These are phyloP conservation scores for Papilio xuthus DNA, from an alignment of 1,140 invertebrate species.

Conservation along the genomic window DNA sequence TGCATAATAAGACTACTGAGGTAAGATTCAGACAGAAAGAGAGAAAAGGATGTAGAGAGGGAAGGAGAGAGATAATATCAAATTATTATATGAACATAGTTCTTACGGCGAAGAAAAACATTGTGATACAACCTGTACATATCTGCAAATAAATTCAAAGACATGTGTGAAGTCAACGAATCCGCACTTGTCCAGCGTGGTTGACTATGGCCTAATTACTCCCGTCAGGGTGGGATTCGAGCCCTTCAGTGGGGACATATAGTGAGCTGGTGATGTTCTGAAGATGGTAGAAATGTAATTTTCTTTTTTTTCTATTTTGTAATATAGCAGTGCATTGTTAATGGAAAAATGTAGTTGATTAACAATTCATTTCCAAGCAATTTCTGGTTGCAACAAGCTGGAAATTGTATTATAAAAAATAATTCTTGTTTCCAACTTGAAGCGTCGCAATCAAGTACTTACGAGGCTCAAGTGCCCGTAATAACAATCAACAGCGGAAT, in stretches of 20 bases:
- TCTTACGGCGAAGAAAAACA: too few species aligned
- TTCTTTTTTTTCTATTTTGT: background rate
- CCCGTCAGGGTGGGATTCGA: too few species aligned
- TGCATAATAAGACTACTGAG: background rate
- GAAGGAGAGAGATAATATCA: background rate
- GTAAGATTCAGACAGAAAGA: background rate
- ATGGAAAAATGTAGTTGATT: background rate
- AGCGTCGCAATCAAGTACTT: constrained; percentile 32
- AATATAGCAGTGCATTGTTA: background rate
- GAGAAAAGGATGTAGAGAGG: background rate
- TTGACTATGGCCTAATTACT: too few species aligned
- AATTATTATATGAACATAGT: background rate
- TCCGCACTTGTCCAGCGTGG: too few species aligned
- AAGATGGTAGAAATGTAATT: too few species aligned
- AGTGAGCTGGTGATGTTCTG: too few species aligned
- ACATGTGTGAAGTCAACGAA: too few species aligned
- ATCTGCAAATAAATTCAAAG: too few species aligned
- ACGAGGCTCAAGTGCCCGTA: constrained; percentile 32
- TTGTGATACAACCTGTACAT: too few species aligned
- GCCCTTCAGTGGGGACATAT: too few species aligned
- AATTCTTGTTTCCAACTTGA: constrained; percentile 24
- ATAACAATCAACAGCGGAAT: constrained; percentile 37
- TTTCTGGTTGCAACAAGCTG: constrained; percentile 20
- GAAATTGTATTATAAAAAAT: constrained; percentile 32
- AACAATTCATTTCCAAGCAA: constrained; percentile 26